Evolutionary conservation across 1,140 invertebrate genomes (phyloP).

Genomic region (Apis florea): DNA sequence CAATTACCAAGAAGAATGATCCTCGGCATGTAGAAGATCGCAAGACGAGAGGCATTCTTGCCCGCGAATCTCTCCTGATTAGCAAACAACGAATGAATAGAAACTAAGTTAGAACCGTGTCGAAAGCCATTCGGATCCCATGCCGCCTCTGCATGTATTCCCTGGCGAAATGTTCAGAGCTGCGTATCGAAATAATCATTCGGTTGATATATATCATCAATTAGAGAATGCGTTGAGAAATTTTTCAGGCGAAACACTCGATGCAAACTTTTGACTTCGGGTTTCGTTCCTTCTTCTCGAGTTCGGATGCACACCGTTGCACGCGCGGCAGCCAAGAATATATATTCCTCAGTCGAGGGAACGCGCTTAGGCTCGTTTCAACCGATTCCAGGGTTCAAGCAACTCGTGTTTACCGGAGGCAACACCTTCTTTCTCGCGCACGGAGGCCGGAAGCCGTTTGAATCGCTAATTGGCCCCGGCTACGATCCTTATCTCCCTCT

Average conservation of each 20-base stretch:
- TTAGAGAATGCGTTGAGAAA: not conserved
- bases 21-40: not conserved
- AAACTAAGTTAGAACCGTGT: constrained; percentile 2
- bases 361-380: constrained; percentile 58
- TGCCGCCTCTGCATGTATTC: not conserved
- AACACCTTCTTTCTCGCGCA: constrained; percentile 50
- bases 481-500: constrained; percentile 69
- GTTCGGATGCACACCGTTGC: constrained; percentile 32
- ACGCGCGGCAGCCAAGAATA: not conserved
- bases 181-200: not conserved
- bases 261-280: not conserved
- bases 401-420: constrained; percentile 72
- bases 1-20: no score
- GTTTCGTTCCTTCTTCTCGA: not conserved
- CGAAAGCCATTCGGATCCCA: constrained; percentile 1
- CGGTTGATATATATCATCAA: not conserved
- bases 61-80: not conserved
- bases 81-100: not conserved
- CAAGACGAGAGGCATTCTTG: not conserved
- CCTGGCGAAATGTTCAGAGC: not conserved
- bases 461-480: constrained; percentile 75
- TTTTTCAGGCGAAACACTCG: not conserved
- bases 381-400: constrained; percentile 72
- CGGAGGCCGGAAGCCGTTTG: constrained; percentile 74
- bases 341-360: constrained; percentile 1